Conservation (phyloP, 92 coral and sea anemone genomes). For the Paramuricea clavata region DNA sequence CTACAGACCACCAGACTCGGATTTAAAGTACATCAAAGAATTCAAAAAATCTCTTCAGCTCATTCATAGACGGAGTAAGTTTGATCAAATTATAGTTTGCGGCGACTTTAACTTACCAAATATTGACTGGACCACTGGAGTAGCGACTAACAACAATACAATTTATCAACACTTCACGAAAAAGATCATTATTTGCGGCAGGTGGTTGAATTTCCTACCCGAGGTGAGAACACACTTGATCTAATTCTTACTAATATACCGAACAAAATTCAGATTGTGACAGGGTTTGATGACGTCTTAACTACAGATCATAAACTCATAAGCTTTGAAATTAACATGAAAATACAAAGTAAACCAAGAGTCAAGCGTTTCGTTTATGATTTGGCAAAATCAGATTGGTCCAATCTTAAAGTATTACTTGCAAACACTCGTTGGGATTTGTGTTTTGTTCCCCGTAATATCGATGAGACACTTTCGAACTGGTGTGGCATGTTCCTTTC, state of each 20-base stretch:
- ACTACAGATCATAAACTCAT: not conserved
- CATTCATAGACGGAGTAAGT: conserved; percentile 20
- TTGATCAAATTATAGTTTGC: conserved; percentile 32
- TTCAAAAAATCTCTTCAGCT: no score
- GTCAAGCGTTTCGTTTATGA: not conserved
- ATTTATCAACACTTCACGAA: conserved; percentile 16
- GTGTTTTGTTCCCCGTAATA: no score
- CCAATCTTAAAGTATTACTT: no score
- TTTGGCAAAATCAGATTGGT: not conserved
- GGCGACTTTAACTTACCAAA: conserved; percentile 44
- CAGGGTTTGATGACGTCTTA: not conserved
- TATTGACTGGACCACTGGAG: conserved; percentile 49
- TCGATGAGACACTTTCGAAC: conserved; percentile 63
- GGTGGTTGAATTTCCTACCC: not conserved
- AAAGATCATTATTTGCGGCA: conserved; percentile 13
- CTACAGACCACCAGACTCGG: conserved; percentile 48
- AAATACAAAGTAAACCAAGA: conserved; percentile 4
- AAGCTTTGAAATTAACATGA: not conserved
- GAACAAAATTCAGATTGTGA: conserved; percentile 1
- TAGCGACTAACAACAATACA: conserved; percentile 16
- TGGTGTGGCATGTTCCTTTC: conserved; percentile 68
- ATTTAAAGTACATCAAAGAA: conserved; percentile 33
- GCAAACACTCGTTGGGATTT: no score
- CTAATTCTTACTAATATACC: not conserved
- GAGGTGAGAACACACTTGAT: conserved; percentile 5